Percentiles rank a stretch among this genome's conserved stretches.
Evolutionary conservation across 2,113 vertebrate species (phyloP).

Genomic region (Fregetta grallaria): DNA sequence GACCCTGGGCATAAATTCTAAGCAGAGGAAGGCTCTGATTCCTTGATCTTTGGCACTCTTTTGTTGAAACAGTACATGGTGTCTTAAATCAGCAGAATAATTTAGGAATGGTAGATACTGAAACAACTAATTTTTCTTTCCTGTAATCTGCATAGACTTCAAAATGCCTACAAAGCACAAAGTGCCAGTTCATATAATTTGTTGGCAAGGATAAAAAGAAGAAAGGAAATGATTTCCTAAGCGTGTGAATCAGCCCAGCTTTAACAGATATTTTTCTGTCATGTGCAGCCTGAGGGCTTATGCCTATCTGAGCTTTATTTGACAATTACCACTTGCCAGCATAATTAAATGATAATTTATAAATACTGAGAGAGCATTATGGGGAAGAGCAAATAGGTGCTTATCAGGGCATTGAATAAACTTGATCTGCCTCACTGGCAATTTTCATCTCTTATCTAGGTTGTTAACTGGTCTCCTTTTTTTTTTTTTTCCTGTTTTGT

Average conservation of each 20-base stretch:
- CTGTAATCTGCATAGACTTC: slow-evolving; percentile 80
- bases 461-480: slow-evolving; percentile 76
- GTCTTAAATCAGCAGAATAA: slow-evolving; percentile 79
- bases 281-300: slow-evolving; percentile 80
- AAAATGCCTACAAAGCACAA: slow-evolving; percentile 82
- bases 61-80: slow-evolving; percentile 71
- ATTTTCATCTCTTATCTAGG: slow-evolving; percentile 86
- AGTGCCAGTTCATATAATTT: slow-evolving; percentile 81
- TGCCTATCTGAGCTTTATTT: slow-evolving; percentile 85
- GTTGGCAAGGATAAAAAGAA: slow-evolving; percentile 83
- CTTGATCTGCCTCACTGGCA: slow-evolving; percentile 86
- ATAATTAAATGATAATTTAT: slow-evolving; percentile 95
- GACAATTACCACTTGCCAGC: slow-evolving; percentile 90
- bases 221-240: slow-evolving; percentile 82
- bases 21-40: slow-evolving; percentile 70
- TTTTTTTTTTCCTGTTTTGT: slow-evolving; percentile 45
- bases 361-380: slow-evolving; percentile 90
- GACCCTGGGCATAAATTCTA: slow-evolving; percentile 73
- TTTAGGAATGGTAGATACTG: slow-evolving; percentile 78
- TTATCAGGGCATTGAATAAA: slow-evolving; percentile 87
- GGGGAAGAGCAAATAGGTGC: slow-evolving; percentile 89
- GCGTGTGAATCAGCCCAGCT: slow-evolving; percentile 81
- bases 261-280: slow-evolving; percentile 83
- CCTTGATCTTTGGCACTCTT: slow-evolving; percentile 76
- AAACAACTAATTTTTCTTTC: slow-evolving; percentile 82